Evolutionary conservation across 2,113 vertebrate genomes (phyloP).

Genomic region (Erpornis zantholeuca): DNA sequence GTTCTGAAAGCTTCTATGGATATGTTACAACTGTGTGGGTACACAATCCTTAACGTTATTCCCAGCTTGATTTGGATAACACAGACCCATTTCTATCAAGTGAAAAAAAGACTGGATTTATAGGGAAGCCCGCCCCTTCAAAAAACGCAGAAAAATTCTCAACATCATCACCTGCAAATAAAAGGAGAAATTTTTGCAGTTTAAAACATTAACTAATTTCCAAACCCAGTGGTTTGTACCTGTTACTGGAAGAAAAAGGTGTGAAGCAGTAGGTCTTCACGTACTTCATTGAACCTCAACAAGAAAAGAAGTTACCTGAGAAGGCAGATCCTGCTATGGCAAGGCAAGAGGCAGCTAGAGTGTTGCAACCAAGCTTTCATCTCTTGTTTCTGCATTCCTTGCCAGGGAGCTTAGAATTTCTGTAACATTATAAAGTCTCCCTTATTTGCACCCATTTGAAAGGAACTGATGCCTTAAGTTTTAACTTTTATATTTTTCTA

Average conservation of each 20-base stretch:
- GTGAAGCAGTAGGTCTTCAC: neutral
- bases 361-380: neutral
- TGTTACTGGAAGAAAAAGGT: neutral
- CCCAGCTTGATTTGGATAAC: neutral
- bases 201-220: neutral
- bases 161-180: neutral
- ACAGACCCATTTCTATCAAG: neutral
- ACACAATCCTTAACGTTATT: neutral
- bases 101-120: neutral
- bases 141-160: neutral
- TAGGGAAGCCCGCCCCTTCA: neutral
- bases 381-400: neutral
- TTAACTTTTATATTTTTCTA: no score
- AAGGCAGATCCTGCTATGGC: neutral
- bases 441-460: neutral
- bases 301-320: neutral
- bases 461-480: no score
- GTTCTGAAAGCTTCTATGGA: neutral
- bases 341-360: neutral
- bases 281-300: neutral
- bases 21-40: neutral
- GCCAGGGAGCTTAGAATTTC: neutral
- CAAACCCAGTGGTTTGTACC: neutral
- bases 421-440: neutral
- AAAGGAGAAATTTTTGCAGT: neutral